phyloP scores from a whole-genome alignment of 2,113 vertebrate genomes.

The Eonycteris spelaea region DNA sequence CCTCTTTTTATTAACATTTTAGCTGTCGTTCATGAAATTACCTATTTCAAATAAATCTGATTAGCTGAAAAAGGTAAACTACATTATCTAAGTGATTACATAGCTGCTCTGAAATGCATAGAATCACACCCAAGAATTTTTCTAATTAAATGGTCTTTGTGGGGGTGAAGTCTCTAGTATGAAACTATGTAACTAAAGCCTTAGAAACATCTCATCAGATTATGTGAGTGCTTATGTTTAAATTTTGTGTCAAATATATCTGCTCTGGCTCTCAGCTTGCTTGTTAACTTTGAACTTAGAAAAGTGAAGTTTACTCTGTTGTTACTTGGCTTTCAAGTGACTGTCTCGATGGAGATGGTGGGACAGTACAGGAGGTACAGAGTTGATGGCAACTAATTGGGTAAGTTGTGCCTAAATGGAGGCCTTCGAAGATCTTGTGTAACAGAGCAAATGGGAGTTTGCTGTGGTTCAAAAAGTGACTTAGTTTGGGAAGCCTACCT shows the following conservation, averaged over 20 bases:
- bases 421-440: neutral
- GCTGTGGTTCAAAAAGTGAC: neutral
- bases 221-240: neutral
- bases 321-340: neutral
- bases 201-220: constrained; percentile 39
- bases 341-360: neutral
- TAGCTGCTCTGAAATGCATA: constrained; percentile 45
- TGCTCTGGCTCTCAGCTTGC: neutral
- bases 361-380: neutral
- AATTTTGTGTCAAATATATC: neutral
- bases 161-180: constrained; percentile 26
- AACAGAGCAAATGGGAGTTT: neutral
- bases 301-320: neutral
- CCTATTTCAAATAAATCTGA: constrained; percentile 20
- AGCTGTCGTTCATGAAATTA: constrained; percentile 1
- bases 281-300: neutral
- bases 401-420: constrained; percentile 20
- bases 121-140: constrained; percentile 61
- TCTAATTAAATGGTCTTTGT: constrained; percentile 67
- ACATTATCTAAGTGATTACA: neutral
- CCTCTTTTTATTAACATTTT: constrained; percentile 24
- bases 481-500: neutral
- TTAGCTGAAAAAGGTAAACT: constrained; percentile 9
- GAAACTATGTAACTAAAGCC: constrained; percentile 60
- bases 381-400: constrained; percentile 21